phyloP scores from a whole-genome alignment of 1,140 invertebrate genomes.

The Lasaia peninsularis region DNA sequence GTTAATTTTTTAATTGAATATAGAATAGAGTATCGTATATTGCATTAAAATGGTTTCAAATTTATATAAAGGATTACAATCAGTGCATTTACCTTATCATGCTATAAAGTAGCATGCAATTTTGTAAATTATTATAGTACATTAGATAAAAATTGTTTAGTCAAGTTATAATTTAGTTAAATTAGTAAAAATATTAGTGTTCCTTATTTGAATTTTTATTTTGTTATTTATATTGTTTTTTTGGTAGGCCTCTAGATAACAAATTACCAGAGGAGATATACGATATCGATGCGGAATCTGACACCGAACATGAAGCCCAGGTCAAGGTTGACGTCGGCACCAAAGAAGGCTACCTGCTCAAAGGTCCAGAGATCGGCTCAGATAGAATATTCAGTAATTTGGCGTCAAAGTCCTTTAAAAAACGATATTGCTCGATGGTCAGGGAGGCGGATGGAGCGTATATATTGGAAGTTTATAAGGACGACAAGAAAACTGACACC shows the following conservation, averaged over 20 bases:
- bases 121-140: no score
- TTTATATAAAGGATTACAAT: no score
- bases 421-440: conserved; percentile 91
- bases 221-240: no score
- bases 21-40: no score
- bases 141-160: no score
- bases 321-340: conserved; percentile 84
- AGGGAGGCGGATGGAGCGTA: conserved; percentile 94
- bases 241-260: conserved; percentile 77
- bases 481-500: conserved; percentile 92
- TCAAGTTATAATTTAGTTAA: no score
- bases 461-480: conserved; percentile 94
- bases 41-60: no score
- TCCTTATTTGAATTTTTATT: no score
- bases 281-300: conserved; percentile 91
- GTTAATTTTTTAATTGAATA: no score
- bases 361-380: conserved; percentile 90
- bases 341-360: conserved; percentile 93
- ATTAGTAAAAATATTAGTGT: no score
- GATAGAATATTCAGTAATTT: conserved; percentile 92
- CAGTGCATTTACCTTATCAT: no score
- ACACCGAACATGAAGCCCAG: conserved; percentile 88
- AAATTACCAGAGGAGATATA: conserved; percentile 89
- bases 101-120: no score
- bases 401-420: conserved; percentile 93